Evolutionary conservation across 2,113 vertebrate species (phyloP), one percentile per base, ranked within the genome.

Genomic region (Porphyrio hochstetteri): DNA sequence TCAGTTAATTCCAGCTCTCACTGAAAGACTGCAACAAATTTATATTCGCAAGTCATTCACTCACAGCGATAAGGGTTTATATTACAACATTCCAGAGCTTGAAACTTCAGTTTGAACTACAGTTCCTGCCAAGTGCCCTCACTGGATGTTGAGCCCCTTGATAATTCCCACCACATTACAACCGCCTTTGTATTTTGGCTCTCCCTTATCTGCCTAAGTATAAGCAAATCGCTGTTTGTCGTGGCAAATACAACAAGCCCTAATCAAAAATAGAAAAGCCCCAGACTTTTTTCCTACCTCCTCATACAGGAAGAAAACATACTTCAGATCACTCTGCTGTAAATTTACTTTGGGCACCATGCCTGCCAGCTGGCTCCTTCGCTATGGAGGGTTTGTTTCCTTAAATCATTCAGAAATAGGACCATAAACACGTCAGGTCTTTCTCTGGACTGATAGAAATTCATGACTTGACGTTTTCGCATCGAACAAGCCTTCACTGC

Each of bases 401-500:
- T 76, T 48, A 46, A 40, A 75, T 24, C 25, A 35, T 4, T 23
- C 44, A 68, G 20, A 68, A 31, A 0, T 0, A 8, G 13, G 56
- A 46, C 33, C 33, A 19, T 5, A 53, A 42, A 28, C 0, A 4
- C 28, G n/a, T 4, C 20, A 4, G 1, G 7, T 4, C 55, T 46
- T 50, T 17, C 55, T 63, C 29, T 6, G 23, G 85, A 25, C 12
- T 27, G 7, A 40, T 5, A 11, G 7, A 14, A 83, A 86, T 2
- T 1, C 3, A 9, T 0, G 10, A 21, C 25, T 86, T 44, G 2
- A 31, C 3, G 3, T 44, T 55, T 68, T n/a, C 14, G 2, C 0
- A 1, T 8, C 59, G 36, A 57, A 68, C 3, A 60, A 64, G 36
- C 17, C 21, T 13, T 68, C 2, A 0, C 1, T 59, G 69, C 42